Evolutionary conservation across 2,113 vertebrate species (phyloP), one percentile per base, ranked within the genome.

Genomic region (Platysteira castanea): DNA sequence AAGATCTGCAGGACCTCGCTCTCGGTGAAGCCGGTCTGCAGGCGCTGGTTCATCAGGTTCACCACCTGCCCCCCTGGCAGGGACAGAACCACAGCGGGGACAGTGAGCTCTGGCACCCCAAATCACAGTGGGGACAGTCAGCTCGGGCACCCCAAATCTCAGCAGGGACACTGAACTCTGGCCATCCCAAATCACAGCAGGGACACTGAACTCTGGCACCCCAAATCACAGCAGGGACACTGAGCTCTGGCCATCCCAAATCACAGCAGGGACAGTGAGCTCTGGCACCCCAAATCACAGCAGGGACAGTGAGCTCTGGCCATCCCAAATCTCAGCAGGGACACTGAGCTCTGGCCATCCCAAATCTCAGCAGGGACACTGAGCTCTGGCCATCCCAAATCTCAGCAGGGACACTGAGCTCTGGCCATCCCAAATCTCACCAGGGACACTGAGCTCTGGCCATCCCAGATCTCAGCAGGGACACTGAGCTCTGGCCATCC

Each of bases 11-110:
- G 98, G 28, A 99, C 99, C 96, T 99, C 99, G 1, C 96, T 97
- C 96, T 99, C 99, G 2, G 98, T 99, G 97, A 99, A 99, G 41
- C 99, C 99, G 0, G 98, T 99, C 97, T 99, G 99, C 67, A 99
- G 94, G 53, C 99, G 98, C 83, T 99, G 99, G 97, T 99, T 99
- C 99, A 99, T 99, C 47, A 99, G 97, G 96, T 99, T 99, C 67
- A 99, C 99, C 64, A 99, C 99, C 92, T 99, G 99, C 4, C 99
- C 99, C 75, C 99, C 99, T 99, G 90, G 47, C 37, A 37, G 39
- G 92, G 31, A 53, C 30, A 41, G 13, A 59, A 20, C 6, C 15
- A 71, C 57, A 37, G 57, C 23, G 23, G 24, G 35, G 23, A 59
- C 57, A 18, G 23, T 26, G n/a, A 59, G 57, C 57, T 24, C n/a